Percentiles rank a stretch among this genome's conserved stretches.
Evolutionary conservation across 2,113 vertebrate genomes (phyloP).

Genomic region (Epinephelus fuscoguttatus): DNA sequence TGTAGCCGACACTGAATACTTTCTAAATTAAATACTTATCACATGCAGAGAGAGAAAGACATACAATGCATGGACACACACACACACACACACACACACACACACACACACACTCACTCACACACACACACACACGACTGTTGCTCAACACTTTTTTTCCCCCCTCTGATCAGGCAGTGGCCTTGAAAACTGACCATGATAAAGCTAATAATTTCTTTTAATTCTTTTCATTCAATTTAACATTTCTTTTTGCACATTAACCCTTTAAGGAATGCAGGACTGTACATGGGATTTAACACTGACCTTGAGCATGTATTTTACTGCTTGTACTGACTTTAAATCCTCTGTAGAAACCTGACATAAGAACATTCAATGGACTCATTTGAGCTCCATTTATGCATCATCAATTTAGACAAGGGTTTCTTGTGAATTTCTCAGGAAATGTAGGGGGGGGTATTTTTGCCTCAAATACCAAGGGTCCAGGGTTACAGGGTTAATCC

Average conservation of each 20-base stretch:
- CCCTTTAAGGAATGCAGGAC: neutral
- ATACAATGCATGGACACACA: conserved; percentile 3
- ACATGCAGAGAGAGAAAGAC: conserved; percentile 1
- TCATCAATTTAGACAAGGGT: conserved; percentile 19
- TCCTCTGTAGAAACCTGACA: neutral
- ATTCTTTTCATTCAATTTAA: conserved; percentile 25
- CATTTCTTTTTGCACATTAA: conserved; percentile 6
- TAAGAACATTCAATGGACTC: neutral
- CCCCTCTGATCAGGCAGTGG: conserved; percentile 22
- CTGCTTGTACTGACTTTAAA: neutral
- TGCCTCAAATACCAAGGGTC: neutral
- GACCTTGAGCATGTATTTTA: neutral
- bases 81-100: conserved; percentile 4
- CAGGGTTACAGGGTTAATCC: neutral
- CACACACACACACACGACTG: conserved; percentile 9
- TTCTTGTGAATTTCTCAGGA: neutral
- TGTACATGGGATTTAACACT: neutral
- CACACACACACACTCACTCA: neutral
- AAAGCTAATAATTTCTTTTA: conserved; percentile 23
- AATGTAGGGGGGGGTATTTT: neutral
- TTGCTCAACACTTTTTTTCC: conserved; percentile 38
- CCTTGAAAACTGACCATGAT: conserved; percentile 51
- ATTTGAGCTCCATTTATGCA: neutral
- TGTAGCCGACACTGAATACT: neutral
- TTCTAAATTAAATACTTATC: conserved; percentile 29